Conservation (phyloP, 2,888 invertebrate species). For the Clostera curtula region DNA sequence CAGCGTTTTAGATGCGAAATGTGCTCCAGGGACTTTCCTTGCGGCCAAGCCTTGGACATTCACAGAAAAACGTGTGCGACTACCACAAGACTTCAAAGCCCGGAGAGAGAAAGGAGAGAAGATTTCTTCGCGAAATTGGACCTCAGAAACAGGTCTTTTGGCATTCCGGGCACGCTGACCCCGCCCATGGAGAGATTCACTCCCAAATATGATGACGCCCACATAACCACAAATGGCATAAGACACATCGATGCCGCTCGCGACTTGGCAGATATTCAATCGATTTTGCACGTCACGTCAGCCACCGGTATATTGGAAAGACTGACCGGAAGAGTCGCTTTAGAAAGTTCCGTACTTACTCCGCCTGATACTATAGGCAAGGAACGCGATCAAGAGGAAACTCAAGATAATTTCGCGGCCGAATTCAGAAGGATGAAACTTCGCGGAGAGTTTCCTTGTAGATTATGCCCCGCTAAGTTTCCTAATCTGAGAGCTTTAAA, state of each 20-base stretch:
- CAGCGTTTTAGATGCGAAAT: constrained; percentile 81
- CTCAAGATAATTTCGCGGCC: constrained; percentile 88
- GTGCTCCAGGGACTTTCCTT: constrained; percentile 82
- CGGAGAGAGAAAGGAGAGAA: constrained; percentile 79
- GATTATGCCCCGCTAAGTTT: constrained; percentile 90
- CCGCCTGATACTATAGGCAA: constrained; percentile 57
- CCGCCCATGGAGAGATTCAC: constrained; percentile 62
- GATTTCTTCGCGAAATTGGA: constrained; percentile 89
- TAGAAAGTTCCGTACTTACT: constrained; percentile 59
- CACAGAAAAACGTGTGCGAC: constrained; percentile 73
- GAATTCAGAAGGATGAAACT: constrained; percentile 93
- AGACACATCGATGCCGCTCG: constrained; percentile 76
- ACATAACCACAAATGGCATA: constrained; percentile 49
- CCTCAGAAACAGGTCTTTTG: constrained; percentile 80
- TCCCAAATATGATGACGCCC: constrained; percentile 56
- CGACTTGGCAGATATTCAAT: constrained; percentile 90
- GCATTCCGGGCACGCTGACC: constrained; percentile 59
- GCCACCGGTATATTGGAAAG: constrained; percentile 79
- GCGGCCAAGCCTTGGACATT: constrained; percentile 78
- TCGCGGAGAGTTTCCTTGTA: constrained; percentile 92
- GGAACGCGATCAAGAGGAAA: constrained; percentile 76
- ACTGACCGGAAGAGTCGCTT: constrained; percentile 63
- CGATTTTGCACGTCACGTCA: constrained; percentile 86
- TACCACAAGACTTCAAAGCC: constrained; percentile 53
- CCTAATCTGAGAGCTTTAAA: constrained; percentile 92